Percentiles rank a stretch among this genome's conserved stretches.
Conservation (phyloP, 2,888 invertebrate genomes). For the Spodoptera picta region DNA sequence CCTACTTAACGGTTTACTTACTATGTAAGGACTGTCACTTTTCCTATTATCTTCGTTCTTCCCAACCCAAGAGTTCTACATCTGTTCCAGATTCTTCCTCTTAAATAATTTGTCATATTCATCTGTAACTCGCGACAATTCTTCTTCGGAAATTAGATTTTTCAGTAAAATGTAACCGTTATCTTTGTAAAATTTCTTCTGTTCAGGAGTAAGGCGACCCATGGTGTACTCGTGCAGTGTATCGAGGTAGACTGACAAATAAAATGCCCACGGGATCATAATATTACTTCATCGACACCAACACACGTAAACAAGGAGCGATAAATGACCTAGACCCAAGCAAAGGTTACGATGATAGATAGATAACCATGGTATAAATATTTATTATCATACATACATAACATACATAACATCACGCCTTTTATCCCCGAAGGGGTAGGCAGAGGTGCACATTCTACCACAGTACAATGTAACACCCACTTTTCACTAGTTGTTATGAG, state of each 20-base stretch:
- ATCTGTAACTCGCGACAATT: constrained; percentile 79
- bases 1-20: constrained; percentile 47
- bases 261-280: constrained; percentile 1
- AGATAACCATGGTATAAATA: constrained; percentile 29
- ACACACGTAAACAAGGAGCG: too few relatives aligned
- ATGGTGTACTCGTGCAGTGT: constrained; percentile 39
- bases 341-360: constrained; percentile 29
- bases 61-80: constrained; percentile 88
- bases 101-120: constrained; percentile 87
- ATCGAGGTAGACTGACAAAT: constrained; percentile 9
- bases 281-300: background rate
- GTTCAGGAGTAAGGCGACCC: constrained; percentile 76
- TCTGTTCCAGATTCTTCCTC: constrained; percentile 79
- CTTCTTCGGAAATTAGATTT: constrained; percentile 77
- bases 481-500: too few relatives aligned
- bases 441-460: too few relatives aligned
- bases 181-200: constrained; percentile 84
- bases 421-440: too few relatives aligned
- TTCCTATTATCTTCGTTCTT: constrained; percentile 72
- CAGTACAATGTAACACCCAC: too few relatives aligned
- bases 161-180: constrained; percentile 87
- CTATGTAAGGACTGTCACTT: constrained; percentile 67
- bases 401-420: too few relatives aligned
- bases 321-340: constrained; percentile 18
- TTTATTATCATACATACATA: too few relatives aligned